A percentile compares a stretch with the other conserved stretches of the same genome.
Conservation (phyloP, 2,888 invertebrate genomes). For the Ormia ochracea region DNA sequence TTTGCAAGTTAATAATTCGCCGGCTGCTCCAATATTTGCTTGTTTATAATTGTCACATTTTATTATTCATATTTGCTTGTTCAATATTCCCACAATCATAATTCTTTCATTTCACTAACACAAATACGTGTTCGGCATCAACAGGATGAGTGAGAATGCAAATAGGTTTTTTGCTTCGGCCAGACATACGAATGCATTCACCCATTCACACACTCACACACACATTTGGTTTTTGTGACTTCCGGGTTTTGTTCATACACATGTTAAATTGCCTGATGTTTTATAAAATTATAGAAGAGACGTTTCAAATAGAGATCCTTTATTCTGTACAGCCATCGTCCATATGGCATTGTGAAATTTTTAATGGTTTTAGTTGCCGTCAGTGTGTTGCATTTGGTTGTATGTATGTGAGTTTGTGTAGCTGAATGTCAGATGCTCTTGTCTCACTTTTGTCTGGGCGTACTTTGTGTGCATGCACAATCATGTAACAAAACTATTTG, state of each 20-base stretch:
- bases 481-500: slow-evolving; percentile 38
- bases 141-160: neutral
- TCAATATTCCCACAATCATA: slow-evolving; percentile 7
- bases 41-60: slow-evolving; percentile 5
- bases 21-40: neutral
- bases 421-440: too few species aligned
- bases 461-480: slow-evolving; percentile 20
- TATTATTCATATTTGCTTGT: slow-evolving; percentile 43
- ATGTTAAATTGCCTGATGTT: neutral
- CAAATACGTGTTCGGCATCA: neutral
- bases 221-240: neutral
- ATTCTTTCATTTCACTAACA: neutral
- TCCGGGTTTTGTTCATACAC: neutral
- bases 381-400: neutral
- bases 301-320: neutral
- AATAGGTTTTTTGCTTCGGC: neutral
- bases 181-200: too few species aligned
- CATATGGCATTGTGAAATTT: slow-evolving; percentile 21
- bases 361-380: slow-evolving; percentile 15
- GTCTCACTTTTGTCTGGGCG: slow-evolving; percentile 3
- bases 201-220: neutral
- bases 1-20: neutral
- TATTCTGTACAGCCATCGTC: neutral
- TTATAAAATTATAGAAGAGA: neutral
- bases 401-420: neutral